phyloP scores from a whole-genome alignment of 2,888 invertebrate species.

The Cerceris rybyensis region DNA sequence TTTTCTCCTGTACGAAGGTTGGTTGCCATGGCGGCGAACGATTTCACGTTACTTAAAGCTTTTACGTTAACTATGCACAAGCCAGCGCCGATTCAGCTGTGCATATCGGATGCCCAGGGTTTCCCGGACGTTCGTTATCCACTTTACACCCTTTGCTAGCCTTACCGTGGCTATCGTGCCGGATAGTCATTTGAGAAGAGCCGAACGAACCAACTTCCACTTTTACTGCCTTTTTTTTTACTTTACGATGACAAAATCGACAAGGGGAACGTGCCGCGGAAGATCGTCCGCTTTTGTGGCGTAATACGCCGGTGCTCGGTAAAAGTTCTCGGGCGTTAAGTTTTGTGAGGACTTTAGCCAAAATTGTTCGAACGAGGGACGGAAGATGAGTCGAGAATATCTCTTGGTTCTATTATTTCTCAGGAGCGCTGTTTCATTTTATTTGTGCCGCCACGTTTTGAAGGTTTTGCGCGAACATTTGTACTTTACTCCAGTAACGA shows the following conservation, averaged over 20 bases:
- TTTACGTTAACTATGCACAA: slow-evolving; percentile 13
- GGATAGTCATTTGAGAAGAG: background rate
- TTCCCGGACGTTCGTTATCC: slow-evolving; percentile 30
- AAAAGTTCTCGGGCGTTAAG: too few species aligned
- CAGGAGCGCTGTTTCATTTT: too few species aligned
- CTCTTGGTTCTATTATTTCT: too few species aligned
- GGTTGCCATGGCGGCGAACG: slow-evolving; percentile 1
- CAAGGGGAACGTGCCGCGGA: background rate
- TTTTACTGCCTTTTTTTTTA: background rate
- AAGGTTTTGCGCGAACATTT: too few species aligned
- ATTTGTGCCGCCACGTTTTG: too few species aligned
- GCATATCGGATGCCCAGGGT: background rate
- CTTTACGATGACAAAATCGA: background rate
- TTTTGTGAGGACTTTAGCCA: too few species aligned
- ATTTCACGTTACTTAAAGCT: slow-evolving; percentile 11
- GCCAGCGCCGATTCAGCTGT: background rate
- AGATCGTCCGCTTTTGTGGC: background rate
- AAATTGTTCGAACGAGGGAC: too few species aligned
- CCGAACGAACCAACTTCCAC: background rate
- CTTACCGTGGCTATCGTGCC: background rate
- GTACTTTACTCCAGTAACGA: background rate
- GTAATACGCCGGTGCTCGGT: background rate
- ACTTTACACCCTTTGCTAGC: slow-evolving; percentile 7
- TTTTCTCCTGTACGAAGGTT: background rate
- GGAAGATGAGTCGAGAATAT: too few species aligned